Percentiles rank a stretch among this genome's conserved stretches.
Evolutionary conservation across 2,888 invertebrate species (phyloP).

Genomic region (Adineta ricciae): DNA sequence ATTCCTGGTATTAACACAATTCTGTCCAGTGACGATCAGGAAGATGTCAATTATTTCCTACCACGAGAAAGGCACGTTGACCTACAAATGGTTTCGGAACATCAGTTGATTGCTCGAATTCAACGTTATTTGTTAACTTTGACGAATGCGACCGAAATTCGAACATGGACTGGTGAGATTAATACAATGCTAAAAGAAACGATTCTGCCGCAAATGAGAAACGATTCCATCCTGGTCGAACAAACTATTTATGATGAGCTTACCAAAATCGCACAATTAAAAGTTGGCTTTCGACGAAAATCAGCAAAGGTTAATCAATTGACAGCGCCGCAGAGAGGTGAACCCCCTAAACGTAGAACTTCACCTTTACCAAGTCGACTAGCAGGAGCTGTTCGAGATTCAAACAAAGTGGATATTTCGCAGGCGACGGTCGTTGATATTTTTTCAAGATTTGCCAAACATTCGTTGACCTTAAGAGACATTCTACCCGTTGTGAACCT

Average conservation of each 20-base stretch:
- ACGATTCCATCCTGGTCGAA: background rate
- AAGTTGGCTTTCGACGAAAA: background rate
- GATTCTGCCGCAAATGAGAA: too few relatives aligned
- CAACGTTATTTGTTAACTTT: background rate
- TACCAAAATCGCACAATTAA: background rate
- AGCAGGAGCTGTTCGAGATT: background rate
- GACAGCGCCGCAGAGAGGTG: background rate
- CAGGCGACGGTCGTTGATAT: background rate
- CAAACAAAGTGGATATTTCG: background rate
- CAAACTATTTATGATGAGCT: background rate
- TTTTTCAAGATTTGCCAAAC: background rate
- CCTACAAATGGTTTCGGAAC: background rate
- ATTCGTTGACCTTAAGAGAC: background rate
- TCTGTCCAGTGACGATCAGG: background rate
- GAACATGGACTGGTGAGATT: too few relatives aligned
- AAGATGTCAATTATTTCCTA: background rate
- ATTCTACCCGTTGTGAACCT: background rate
- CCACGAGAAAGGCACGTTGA: background rate
- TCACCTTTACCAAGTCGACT: background rate
- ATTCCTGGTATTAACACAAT: background rate
- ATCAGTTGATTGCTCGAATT: slow-evolving; percentile 28
- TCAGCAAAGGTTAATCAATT: background rate
- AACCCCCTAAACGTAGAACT: background rate
- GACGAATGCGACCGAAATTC: background rate
- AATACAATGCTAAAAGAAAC: too few relatives aligned